Evolutionary conservation across 2,888 invertebrate genomes (phyloP).

Genomic region (Aproaerema taeniolella): DNA sequence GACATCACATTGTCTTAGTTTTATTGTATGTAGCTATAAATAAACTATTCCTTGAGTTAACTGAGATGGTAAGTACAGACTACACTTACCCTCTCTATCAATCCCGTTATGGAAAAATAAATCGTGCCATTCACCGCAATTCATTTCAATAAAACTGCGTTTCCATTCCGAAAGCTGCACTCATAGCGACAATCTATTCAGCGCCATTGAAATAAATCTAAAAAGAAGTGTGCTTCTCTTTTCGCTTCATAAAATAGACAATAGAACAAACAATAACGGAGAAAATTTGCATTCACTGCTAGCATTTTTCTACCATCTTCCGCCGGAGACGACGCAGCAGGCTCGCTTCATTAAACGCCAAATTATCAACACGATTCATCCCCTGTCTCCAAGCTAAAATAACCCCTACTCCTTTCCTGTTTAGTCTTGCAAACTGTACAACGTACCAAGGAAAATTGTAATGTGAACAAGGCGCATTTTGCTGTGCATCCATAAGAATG

Average conservation of each 20-base stretch:
- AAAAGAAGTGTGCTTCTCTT: conserved; percentile 33
- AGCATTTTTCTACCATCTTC: conserved; percentile 65
- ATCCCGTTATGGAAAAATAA: no score
- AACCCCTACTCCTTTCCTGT: conserved; percentile 43
- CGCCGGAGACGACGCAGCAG: conserved; percentile 56
- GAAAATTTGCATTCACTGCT: conserved; percentile 66
- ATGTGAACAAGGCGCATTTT: conserved; percentile 49
- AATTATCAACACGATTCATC: conserved; percentile 66
- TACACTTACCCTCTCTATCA: no score
- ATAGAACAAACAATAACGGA: conserved; percentile 69
- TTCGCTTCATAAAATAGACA: conserved; percentile 64
- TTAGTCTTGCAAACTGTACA: conserved; percentile 31
- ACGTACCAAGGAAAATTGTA: conserved; percentile 29
- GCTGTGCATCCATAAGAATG: conserved; percentile 33
- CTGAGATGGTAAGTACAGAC: no score
- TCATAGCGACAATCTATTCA: conserved; percentile 8
- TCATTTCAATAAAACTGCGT: conserved; percentile 11
- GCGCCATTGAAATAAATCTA: conserved; percentile 17
- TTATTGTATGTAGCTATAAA: no score
- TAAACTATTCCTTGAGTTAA: no score
- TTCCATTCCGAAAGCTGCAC: conserved; percentile 2
- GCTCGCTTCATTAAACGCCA: conserved; percentile 70
- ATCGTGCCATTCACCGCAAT: no score
- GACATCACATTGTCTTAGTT: no score
- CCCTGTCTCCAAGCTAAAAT: conserved; percentile 53